Percentiles rank a stretch among this genome's conserved stretches.
Conservation (phyloP, 2,888 invertebrate genomes). For the Brachynemurus nebulosus region DNA sequence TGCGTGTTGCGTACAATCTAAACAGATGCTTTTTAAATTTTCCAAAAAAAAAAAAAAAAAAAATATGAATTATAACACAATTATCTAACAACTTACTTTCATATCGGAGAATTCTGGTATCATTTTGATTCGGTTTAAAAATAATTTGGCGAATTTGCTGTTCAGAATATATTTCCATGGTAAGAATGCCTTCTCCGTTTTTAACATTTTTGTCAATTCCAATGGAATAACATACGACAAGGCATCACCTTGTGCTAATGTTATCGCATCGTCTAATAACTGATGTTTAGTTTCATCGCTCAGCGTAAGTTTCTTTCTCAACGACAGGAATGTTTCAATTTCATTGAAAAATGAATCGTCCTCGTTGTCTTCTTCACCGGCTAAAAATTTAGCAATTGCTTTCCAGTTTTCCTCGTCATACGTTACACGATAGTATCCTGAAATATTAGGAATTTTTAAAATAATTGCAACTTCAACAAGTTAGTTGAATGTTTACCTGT, state of each 20-base stretch:
- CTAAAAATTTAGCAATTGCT: constrained; percentile 35
- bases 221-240: constrained; percentile 39
- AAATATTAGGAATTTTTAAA: too few relatives aligned
- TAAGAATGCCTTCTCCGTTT: constrained; percentile 42
- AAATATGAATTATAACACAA: too few relatives aligned
- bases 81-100: too few relatives aligned
- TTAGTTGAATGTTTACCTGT: background rate
- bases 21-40: too few relatives aligned
- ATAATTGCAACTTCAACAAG: background rate
- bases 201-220: constrained; percentile 43
- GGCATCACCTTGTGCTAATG: constrained; percentile 43
- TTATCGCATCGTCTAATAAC: constrained; percentile 57
- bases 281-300: constrained; percentile 57
- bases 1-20: too few relatives aligned
- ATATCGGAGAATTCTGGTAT: too few relatives aligned
- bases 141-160: too few relatives aligned
- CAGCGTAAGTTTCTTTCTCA: constrained; percentile 34
- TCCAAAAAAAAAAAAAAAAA: too few relatives aligned
- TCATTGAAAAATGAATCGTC: too few relatives aligned
- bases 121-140: too few relatives aligned
- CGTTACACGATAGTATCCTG: constrained; percentile 53
- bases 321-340: constrained; percentile 34
- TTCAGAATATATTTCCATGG: constrained; percentile 52
- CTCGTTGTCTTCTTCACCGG: constrained; percentile 28
- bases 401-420: constrained; percentile 57